Conservation (phyloP, 2,797 vertebrate genomes). For the Rhinella marina region DNA sequence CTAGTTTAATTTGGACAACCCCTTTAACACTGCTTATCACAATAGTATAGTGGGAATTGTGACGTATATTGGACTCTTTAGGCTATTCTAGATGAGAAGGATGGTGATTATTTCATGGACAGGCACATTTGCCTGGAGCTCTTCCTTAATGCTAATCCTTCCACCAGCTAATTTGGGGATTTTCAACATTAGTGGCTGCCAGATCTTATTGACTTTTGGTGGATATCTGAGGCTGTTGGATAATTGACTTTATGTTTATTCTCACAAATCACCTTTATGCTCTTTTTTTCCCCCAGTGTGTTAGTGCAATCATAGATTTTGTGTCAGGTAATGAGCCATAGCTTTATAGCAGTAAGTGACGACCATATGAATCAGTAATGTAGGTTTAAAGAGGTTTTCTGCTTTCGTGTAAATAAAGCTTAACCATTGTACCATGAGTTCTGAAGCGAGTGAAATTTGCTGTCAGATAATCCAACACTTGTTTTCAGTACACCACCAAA, state of each 20-base stretch:
- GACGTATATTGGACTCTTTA: not conserved
- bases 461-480: too few relatives aligned
- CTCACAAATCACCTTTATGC: not conserved
- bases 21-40: too few relatives aligned
- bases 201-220: conserved; percentile 6
- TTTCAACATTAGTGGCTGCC: not conserved
- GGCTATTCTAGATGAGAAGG: not conserved
- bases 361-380: not conserved
- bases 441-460: too few relatives aligned
- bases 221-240: not conserved
- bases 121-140: not conserved
- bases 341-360: not conserved
- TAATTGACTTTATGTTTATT: conserved; percentile 12
- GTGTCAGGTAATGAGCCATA: not conserved
- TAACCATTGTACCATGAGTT: not conserved
- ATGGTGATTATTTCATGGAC: not conserved
- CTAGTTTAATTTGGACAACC: too few relatives aligned
- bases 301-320: conserved; percentile 1
- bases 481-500: too few relatives aligned
- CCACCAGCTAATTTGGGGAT: not conserved
- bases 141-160: not conserved
- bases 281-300: not conserved
- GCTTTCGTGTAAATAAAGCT: not conserved
- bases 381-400: not conserved
- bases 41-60: not conserved